A percentile compares a stretch with the other conserved stretches of the same genome.
phyloP scores from a whole-genome alignment of 2,797 vertebrate genomes.

The Pseudomugil gertrudae region DNA sequence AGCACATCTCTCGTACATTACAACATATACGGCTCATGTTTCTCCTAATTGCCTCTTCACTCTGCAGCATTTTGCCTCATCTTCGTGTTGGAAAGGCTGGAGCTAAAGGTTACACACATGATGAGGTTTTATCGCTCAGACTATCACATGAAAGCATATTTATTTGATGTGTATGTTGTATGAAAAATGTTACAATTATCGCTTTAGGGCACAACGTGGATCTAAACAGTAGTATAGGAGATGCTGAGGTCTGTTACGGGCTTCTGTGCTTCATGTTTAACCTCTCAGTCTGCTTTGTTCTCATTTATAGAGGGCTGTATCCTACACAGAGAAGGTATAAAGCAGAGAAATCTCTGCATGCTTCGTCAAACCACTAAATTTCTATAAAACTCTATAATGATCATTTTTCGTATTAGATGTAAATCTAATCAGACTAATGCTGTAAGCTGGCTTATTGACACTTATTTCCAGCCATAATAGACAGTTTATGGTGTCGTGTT shows the following conservation, averaged over 20 bases:
- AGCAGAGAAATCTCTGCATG: neutral
- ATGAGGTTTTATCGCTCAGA: slow-evolving; percentile 1
- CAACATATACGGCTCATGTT: slow-evolving; percentile 33
- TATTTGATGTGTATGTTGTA: neutral
- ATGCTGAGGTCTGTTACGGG: neutral
- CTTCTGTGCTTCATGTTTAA: neutral
- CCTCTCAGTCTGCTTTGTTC: neutral
- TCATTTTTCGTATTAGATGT: neutral
- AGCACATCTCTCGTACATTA: slow-evolving; percentile 12
- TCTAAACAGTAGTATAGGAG: neutral
- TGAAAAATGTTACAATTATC: neutral
- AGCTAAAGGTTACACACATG: neutral
- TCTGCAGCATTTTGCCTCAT: slow-evolving; percentile 15
- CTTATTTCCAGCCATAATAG: neutral
- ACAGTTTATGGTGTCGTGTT: neutral
- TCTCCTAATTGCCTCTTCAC: slow-evolving; percentile 36
- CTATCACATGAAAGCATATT: neutral
- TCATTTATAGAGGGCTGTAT: neutral
- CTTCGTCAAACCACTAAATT: neutral
- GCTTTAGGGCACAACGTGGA: neutral
- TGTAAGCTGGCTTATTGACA: neutral
- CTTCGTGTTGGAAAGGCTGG: neutral
- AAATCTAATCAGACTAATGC: slow-evolving; percentile 17
- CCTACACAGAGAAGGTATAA: neutral
- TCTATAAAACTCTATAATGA: neutral